phyloP scores from a whole-genome alignment of 2,888 invertebrate genomes.

The Cephus spinipes region DNA sequence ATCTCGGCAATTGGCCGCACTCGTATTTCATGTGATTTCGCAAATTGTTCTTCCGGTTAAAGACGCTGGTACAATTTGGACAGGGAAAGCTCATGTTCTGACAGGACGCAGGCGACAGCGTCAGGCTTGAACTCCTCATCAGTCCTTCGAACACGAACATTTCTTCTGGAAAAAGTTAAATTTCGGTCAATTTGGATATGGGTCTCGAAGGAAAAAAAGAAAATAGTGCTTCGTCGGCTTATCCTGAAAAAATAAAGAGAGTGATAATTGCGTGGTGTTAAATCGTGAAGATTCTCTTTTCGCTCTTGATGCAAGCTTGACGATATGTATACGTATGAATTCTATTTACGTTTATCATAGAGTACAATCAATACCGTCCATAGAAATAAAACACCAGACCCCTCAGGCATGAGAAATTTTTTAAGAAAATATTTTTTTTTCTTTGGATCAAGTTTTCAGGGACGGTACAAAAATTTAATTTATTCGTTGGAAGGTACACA shows the following conservation, averaged over 20 bases:
- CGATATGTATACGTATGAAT: background rate
- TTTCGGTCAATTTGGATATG: background rate
- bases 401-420: background rate
- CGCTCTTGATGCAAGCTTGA: background rate
- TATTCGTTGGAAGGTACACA: background rate
- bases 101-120: background rate
- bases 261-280: background rate
- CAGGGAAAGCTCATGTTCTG: background rate
- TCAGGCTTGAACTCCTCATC: constrained; percentile 19
- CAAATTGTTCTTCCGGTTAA: constrained; percentile 34
- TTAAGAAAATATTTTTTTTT: background rate
- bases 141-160: constrained; percentile 26
- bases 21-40: constrained; percentile 35
- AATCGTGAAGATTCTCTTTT: background rate
- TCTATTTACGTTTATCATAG: background rate
- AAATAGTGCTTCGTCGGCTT: background rate
- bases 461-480: background rate
- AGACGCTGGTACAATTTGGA: constrained; percentile 21
- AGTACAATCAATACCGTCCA: background rate
- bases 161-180: background rate
- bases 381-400: background rate
- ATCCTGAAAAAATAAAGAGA: background rate
- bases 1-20: constrained; percentile 45
- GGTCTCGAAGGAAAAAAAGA: background rate
- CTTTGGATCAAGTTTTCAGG: background rate